phyloP scores from a whole-genome alignment of 2,888 invertebrate genomes.

The Diadegma fenestrale region DNA sequence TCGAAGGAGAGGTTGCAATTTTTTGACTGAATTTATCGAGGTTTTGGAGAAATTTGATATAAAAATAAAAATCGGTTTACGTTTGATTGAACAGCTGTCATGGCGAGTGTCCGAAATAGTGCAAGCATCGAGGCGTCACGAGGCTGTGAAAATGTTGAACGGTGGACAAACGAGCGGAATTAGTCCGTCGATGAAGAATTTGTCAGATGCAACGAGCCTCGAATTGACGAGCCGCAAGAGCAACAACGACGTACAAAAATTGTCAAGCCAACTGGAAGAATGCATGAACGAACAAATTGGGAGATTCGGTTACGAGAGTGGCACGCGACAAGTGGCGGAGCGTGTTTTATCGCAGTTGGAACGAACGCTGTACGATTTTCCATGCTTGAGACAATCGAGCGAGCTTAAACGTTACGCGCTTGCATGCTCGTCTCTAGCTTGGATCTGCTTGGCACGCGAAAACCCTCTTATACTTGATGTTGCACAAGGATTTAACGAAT shows the following conservation, averaged over 20 bases:
- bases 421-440: slow-evolving; percentile 94
- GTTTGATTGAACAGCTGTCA: slow-evolving; percentile 76
- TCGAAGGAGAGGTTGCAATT: neutral
- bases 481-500: slow-evolving; percentile 77
- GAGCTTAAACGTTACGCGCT: slow-evolving; percentile 93
- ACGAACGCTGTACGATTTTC: slow-evolving; percentile 96
- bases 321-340: slow-evolving; percentile 78
- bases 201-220: slow-evolving; percentile 32
- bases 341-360: slow-evolving; percentile 88
- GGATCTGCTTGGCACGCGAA: slow-evolving; percentile 87
- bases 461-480: slow-evolving; percentile 81
- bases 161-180: slow-evolving; percentile 70
- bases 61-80: neutral
- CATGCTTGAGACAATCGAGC: slow-evolving; percentile 92
- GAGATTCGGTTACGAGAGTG: slow-evolving; percentile 78
- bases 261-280: slow-evolving; percentile 75
- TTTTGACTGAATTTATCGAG: neutral
- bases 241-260: slow-evolving; percentile 20
- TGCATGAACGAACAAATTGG: slow-evolving; percentile 80
- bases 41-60: neutral
- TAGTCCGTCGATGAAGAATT: slow-evolving; percentile 61
- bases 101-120: slow-evolving; percentile 81
- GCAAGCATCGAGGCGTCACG: slow-evolving; percentile 78
- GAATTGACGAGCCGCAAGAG: slow-evolving; percentile 31
- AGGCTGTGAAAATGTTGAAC: slow-evolving; percentile 78